Evolutionary conservation across 2,888 invertebrate genomes (phyloP), one percentile per base, ranked within the genome.

Genomic region (Bibio marci): DNA sequence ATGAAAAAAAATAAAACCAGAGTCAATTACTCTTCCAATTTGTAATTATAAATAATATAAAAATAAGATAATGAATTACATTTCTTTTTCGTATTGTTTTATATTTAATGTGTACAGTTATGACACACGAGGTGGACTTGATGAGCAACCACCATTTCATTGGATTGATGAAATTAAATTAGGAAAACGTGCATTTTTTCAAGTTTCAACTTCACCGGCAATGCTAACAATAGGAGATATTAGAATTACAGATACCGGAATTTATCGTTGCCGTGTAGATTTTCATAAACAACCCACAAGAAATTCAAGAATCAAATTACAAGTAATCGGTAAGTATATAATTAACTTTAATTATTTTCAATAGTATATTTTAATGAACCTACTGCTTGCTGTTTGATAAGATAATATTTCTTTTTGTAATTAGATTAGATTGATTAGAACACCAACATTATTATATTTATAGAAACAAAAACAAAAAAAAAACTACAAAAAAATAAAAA

Each of bases 281-380:
- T 90, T 88, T 66, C 80, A 80, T 57, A 80, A 82, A 58, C 82
- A 86, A 11, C 88, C 87, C 1, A 90, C 88, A 3, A 73, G 85
- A 50, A 86, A 88, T 59, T 71, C 81, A 51, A 76, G 80, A 64
- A 81, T 88, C 62, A 86, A 86, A 63, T 74, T 90, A 52, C 85
- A 83, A 49, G 80, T 90, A 49, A 83, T 88, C 56, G 78, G 88
- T 88, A 65, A 82, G 86, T 76, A 49, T 37, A 14, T 18, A 19
- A n/a, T n/a, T n/a, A n/a, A n/a, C n/a, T n/a, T n/a, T 12, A 28
- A 28, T 28, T 28, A 28, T 28, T 22, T 22, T 22, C 4, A n/a
- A n/a, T n/a, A n/a, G n/a, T n/a, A n/a, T n/a, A n/a, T n/a, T n/a
- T n/a, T n/a, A n/a, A n/a, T n/a, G n/a, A n/a, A n/a, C n/a, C n/a